Percentiles rank a stretch among this genome's conserved stretches.
Conservation (phyloP, 2,797 vertebrate species). For the Taeniopygia guttata region DNA sequence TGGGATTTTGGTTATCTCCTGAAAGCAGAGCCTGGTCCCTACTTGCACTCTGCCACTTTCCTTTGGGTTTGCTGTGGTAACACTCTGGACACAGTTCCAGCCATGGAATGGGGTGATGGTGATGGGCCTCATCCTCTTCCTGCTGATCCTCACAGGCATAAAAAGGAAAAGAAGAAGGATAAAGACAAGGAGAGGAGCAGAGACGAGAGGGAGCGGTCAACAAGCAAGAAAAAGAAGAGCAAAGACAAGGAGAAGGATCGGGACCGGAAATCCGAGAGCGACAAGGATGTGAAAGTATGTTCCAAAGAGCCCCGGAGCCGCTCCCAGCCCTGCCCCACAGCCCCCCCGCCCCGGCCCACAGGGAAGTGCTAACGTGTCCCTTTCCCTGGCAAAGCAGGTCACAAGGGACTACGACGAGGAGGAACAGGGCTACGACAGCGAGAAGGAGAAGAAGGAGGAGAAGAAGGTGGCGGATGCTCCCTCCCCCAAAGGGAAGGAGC, state of each 20-base stretch:
- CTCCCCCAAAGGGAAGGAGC: conserved; percentile 82
- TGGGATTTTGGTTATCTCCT: not conserved
- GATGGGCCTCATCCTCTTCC: not conserved
- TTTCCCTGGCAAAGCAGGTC: conserved; percentile 82
- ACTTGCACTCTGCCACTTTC: rapidly evolving
- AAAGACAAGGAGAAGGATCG: conserved; percentile 90
- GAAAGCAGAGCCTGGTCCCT: not conserved
- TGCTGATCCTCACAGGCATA: conserved; percentile 72
- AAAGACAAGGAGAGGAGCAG: conserved; percentile 88
- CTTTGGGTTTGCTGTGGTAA: not conserved
- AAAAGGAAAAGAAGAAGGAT: conserved; percentile 97
- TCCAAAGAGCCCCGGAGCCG: not conserved
- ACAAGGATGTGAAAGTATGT: conserved; percentile 94
- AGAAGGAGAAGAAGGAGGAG: conserved; percentile 87
- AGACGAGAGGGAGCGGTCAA: conserved; percentile 89
- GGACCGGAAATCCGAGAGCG: conserved; percentile 90
- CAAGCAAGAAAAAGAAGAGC: conserved; percentile 93
- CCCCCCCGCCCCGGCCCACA: rapidly evolving
- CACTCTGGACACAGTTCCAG: rapidly evolving
- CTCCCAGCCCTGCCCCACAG: not conserved
- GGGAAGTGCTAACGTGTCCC: not conserved
- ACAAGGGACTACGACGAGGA: conserved; percentile 98
- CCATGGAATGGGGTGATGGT: rapidly evolving
- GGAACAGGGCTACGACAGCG: conserved; percentile 96
- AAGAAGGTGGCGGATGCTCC: conserved; percentile 79